Evolutionary conservation across 1,140 invertebrate species (phyloP).

Genomic region (Euborellia annulipes): DNA sequence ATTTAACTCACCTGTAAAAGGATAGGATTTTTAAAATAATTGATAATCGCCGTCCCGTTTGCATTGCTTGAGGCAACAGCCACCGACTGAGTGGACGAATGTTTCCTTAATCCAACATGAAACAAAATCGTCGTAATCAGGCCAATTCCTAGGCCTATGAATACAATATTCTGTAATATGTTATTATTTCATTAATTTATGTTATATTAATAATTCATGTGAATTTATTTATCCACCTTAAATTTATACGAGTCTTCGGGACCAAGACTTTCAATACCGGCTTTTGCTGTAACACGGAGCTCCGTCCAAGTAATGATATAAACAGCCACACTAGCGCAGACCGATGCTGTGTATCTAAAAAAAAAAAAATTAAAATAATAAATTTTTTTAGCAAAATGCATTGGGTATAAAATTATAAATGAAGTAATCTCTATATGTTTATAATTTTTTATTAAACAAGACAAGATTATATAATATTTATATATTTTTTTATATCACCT

Average conservation of each 20-base stretch:
- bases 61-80: neutral
- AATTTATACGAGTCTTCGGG: constrained; percentile 60
- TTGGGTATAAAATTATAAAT: too few species aligned
- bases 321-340: constrained; percentile 57
- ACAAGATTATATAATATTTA: too few species aligned
- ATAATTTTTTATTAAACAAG: too few species aligned
- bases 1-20: neutral
- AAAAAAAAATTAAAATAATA: constrained; percentile 13
- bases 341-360: constrained; percentile 65
- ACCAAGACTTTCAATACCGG: constrained; percentile 33
- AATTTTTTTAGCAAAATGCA: too few species aligned
- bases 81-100: neutral
- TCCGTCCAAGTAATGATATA: constrained; percentile 62
- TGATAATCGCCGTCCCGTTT: neutral
- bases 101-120: constrained; percentile 26
- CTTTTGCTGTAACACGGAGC: constrained; percentile 34
- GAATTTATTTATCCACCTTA: constrained; percentile 33
- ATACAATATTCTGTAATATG: constrained; percentile 33
- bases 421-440: too few species aligned
- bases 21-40: neutral
- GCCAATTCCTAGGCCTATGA: constrained; percentile 38
- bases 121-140: constrained; percentile 37
- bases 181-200: too few species aligned
- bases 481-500: too few species aligned
- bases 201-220: too few species aligned